Evolutionary conservation across 2,888 invertebrate genomes (phyloP).

Genomic region (Cheilosia urbana): DNA sequence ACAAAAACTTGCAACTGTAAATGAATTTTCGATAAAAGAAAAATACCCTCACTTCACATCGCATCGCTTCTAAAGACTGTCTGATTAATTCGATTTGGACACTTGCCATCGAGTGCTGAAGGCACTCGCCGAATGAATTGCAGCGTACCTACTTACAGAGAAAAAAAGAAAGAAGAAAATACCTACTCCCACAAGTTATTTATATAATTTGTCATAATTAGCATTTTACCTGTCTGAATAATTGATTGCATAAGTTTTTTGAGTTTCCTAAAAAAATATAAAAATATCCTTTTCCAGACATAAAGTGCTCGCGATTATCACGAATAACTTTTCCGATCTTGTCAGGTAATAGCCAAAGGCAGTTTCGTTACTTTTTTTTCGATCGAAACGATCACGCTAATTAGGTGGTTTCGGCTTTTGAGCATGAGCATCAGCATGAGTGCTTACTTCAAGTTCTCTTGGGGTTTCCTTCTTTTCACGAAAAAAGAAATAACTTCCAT

Average conservation of each 20-base stretch:
- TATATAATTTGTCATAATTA: constrained; percentile 59
- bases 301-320: constrained; percentile 39
- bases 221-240: constrained; percentile 57
- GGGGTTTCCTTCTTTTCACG: constrained; percentile 33
- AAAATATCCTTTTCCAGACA: constrained; percentile 14
- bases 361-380: constrained; percentile 15
- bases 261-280: neutral
- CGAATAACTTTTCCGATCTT: constrained; percentile 55
- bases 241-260: constrained; percentile 58
- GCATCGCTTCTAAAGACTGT: constrained; percentile 49
- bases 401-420: constrained; percentile 56
- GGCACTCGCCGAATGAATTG: constrained; percentile 57
- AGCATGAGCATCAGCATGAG: neutral
- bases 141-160: neutral
- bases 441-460: constrained; percentile 12
- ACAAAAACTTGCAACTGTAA: neutral
- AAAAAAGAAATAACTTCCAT: constrained; percentile 29
- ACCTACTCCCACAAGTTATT: constrained; percentile 62
- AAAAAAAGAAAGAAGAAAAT: constrained; percentile 1
- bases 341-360: constrained; percentile 58
- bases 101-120: constrained; percentile 57
- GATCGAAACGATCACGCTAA: constrained; percentile 70
- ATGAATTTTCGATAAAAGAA: constrained; percentile 30
- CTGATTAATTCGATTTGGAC: constrained; percentile 69
- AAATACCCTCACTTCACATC: constrained; percentile 19